A percentile compares a stretch with the other conserved stretches of the same genome.
Conservation (phyloP, 1,140 invertebrate species). For the Thereuonema tuberculata region DNA sequence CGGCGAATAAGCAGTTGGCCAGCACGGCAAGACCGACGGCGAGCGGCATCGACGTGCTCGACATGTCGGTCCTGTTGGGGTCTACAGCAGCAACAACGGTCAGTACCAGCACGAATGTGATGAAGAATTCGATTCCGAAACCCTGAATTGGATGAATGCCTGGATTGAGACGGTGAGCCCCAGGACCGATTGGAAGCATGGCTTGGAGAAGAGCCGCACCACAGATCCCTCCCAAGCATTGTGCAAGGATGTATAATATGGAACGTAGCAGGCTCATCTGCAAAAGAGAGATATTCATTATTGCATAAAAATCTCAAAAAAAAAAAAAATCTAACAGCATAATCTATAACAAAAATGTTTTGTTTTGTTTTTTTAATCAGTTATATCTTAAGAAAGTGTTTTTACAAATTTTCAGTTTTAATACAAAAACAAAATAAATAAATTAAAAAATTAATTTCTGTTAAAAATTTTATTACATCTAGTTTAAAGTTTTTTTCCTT, state of each 20-base stretch:
- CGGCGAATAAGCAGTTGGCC: constrained; percentile 67
- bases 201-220: constrained; percentile 55
- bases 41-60: constrained; percentile 69
- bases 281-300: no score
- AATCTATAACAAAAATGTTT: no score
- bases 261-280: constrained; percentile 60
- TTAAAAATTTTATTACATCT: no score
- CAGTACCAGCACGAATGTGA: constrained; percentile 44
- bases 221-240: constrained; percentile 60
- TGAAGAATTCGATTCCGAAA: constrained; percentile 32
- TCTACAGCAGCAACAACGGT: constrained; percentile 78
- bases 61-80: constrained; percentile 55
- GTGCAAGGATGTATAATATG: constrained; percentile 55
- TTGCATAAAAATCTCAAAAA: no score
- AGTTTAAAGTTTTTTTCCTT: no score
- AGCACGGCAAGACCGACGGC: constrained; percentile 77
- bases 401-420: no score
- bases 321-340: no score
- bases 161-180: constrained; percentile 14
- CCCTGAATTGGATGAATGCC: constrained; percentile 34
- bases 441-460: no score
- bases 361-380: no score
- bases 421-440: no score
- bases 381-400: no score
- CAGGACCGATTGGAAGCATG: constrained; percentile 19